Evolutionary conservation across 2,113 vertebrate genomes (phyloP).

Genomic region (Monarcha castaneiventris): DNA sequence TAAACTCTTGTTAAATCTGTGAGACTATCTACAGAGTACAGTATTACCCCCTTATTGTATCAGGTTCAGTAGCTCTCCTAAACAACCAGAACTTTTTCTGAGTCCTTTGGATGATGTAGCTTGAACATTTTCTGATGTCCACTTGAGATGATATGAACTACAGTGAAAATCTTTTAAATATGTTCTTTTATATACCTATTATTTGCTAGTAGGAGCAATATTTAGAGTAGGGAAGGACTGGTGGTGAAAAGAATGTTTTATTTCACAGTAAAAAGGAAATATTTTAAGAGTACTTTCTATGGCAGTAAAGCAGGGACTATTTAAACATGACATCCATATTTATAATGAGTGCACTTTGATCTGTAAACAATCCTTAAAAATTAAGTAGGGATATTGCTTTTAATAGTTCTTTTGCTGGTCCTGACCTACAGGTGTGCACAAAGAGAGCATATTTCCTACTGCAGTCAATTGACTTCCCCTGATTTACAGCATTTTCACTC

Average conservation of each 20-base stretch:
- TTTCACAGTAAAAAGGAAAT: constrained; percentile 17
- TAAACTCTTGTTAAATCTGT: not conserved
- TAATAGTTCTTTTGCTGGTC: not conserved
- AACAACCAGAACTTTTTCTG: not conserved
- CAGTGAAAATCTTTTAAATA: not conserved
- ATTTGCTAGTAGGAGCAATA: not conserved
- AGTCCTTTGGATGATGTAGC: not conserved
- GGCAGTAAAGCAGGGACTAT: constrained; percentile 8
- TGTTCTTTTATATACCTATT: not conserved
- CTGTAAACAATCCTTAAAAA: constrained; percentile 50
- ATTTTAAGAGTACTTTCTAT: not conserved
- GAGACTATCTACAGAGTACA: not conserved
- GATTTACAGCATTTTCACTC: constrained; percentile 14
- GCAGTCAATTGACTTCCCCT: constrained; percentile 13
- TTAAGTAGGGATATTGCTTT: constrained; percentile 18
- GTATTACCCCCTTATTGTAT: not conserved
- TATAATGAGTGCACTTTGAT: constrained; percentile 41
- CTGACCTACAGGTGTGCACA: constrained; percentile 34
- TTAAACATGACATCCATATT: constrained; percentile 19
- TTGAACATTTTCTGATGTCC: not conserved
- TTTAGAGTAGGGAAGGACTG: not conserved
- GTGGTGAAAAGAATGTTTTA: constrained; percentile 3
- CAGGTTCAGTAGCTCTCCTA: not conserved
- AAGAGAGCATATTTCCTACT: not conserved
- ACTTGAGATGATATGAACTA: not conserved